Percentiles rank a stretch among this genome's conserved stretches.
phyloP scores from a whole-genome alignment of 2,888 invertebrate species.

The Rhodophaea formosa region DNA sequence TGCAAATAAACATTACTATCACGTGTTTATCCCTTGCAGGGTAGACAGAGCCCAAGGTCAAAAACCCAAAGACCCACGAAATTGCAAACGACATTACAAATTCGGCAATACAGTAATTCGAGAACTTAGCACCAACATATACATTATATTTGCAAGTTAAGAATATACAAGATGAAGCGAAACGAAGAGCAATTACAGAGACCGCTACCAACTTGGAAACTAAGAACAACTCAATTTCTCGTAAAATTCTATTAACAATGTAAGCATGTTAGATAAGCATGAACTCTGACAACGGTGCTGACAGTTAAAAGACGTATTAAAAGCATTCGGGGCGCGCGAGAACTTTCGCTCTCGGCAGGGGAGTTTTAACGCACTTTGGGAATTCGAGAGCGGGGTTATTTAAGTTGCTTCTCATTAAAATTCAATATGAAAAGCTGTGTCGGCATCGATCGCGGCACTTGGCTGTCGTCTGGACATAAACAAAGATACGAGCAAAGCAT shows the following conservation, averaged over 20 bases:
- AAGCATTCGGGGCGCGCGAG: conserved; percentile 37
- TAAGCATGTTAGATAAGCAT: conserved; percentile 46
- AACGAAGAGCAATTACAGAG: conserved; percentile 37
- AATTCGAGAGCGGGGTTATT: conserved; percentile 44
- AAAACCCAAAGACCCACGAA: too few relatives aligned
- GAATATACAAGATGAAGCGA: conserved; percentile 34
- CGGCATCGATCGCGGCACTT: conserved; percentile 49
- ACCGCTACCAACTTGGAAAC: conserved; percentile 35
- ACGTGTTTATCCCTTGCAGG: too few relatives aligned
- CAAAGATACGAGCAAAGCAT: conserved; percentile 32
- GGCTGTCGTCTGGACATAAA: conserved; percentile 35
- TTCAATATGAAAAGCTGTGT: conserved; percentile 51
- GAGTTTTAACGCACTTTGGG: conserved; percentile 44
- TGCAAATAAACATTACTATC: too few relatives aligned
- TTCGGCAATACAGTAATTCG: too few relatives aligned
- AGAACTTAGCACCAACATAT: not conserved
- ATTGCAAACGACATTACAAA: too few relatives aligned
- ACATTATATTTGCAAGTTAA: conserved; percentile 3
- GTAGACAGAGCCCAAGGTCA: too few relatives aligned
- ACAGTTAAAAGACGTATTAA: conserved; percentile 52
- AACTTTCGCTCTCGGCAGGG: conserved; percentile 29
- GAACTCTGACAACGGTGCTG: conserved; percentile 37
- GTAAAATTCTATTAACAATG: conserved; percentile 48
- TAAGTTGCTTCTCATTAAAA: conserved; percentile 61
- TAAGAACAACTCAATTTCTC: conserved; percentile 34